Evolutionary conservation across 2,113 vertebrate species (phyloP).

Genomic region (Proteles cristata): DNA sequence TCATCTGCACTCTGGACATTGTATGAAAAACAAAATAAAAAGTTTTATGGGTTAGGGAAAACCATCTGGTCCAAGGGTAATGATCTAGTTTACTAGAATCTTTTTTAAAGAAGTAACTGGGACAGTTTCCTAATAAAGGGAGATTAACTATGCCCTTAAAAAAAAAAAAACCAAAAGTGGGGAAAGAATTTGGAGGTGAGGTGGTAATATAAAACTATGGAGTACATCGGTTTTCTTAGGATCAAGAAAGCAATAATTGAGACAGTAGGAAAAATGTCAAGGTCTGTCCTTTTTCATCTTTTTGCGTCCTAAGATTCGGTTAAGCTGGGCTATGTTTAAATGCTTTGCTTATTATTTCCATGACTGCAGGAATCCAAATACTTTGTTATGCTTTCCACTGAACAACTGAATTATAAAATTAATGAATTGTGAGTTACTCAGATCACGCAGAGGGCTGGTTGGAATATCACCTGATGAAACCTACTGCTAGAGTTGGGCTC

Average conservation of each 20-base stretch:
- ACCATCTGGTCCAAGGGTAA: conserved; percentile 43
- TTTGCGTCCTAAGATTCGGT: background rate
- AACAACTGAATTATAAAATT: conserved; percentile 40
- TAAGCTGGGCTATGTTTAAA: conserved; percentile 1
- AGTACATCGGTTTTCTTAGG: background rate
- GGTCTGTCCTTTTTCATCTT: background rate
- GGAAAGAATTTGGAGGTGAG: conserved; percentile 21
- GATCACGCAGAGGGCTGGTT: background rate
- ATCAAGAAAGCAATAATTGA: background rate
- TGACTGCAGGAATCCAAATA: background rate
- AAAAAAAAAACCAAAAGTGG: background rate
- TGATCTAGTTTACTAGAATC: conserved; percentile 51
- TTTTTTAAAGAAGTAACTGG: conserved; percentile 14
- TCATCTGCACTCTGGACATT: background rate
- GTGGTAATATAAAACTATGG: conserved; percentile 22
- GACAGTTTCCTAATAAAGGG: conserved; percentile 52
- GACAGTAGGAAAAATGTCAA: background rate
- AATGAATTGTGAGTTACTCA: background rate
- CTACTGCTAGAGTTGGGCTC: background rate
- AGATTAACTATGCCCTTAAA: conserved; percentile 57
- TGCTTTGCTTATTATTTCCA: conserved; percentile 44
- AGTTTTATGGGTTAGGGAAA: conserved; percentile 45
- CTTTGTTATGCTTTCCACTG: background rate
- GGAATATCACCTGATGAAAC: background rate
- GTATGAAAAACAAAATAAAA: conserved; percentile 41